Conservation (phyloP, 2,888 invertebrate genomes). For the Hemithea aestivaria region DNA sequence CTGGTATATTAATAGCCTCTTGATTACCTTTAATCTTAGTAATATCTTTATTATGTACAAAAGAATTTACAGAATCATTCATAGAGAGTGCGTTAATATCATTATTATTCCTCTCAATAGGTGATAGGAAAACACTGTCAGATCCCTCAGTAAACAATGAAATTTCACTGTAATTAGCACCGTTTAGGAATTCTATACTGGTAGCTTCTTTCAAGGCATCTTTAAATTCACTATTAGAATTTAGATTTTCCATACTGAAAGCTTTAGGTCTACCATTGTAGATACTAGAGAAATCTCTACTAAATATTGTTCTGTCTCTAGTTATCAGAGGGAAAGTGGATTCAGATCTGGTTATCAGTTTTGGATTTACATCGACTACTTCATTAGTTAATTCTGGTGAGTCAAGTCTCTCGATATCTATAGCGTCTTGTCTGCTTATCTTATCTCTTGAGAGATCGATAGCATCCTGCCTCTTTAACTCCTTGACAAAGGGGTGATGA, state of each 20-base stretch:
- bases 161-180: conserved; percentile 42
- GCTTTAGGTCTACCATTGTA: conserved; percentile 70
- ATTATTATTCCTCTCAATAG: conserved; percentile 45
- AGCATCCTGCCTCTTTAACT: conserved; percentile 57
- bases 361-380: conserved; percentile 33
- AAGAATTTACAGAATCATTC: conserved; percentile 14
- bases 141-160: conserved; percentile 60
- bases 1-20: conserved; percentile 28
- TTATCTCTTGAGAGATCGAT: conserved; percentile 42
- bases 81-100: conserved; percentile 23
- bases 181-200: conserved; percentile 58
- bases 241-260: conserved; percentile 64
- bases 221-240: conserved; percentile 45
- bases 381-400: conserved; percentile 31
- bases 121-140: conserved; percentile 54
- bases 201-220: conserved; percentile 61
- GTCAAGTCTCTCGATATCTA: conserved; percentile 32
- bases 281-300: conserved; percentile 48
- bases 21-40: conserved; percentile 18
- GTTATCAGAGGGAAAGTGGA: conserved; percentile 33
- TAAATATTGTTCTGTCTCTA: conserved; percentile 48
- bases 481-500: conserved; percentile 47
- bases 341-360: conserved; percentile 43
- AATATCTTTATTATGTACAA: neutral
- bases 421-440: conserved; percentile 41